These are phyloP conservation scores for Eristalinus sepulchralis DNA, from an alignment of 2,888 invertebrate genomes.

Conservation along the genomic window DNA sequence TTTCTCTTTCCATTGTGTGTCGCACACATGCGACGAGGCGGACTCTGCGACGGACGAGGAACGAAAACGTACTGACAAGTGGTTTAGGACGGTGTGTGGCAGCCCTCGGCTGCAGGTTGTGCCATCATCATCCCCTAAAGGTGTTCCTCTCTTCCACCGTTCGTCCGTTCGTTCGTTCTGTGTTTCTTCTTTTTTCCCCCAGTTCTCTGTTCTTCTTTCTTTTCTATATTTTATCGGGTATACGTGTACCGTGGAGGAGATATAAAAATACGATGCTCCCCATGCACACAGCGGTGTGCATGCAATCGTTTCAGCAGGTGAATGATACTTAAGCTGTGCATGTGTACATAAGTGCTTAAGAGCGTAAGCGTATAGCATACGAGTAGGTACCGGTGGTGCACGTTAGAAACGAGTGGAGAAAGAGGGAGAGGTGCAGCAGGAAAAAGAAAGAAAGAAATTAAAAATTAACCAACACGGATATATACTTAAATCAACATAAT, in stretches of 20 bases:
- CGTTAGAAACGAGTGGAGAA: not conserved
- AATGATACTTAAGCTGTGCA: not conserved
- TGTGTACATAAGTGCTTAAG: not conserved
- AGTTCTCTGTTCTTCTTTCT: not conserved
- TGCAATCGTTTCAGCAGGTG: constrained; percentile 34
- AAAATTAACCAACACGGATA: not conserved
- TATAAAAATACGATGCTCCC: not conserved
- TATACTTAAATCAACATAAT: not conserved
- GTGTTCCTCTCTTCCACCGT: constrained; percentile 50
- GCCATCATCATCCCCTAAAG: constrained; percentile 68
- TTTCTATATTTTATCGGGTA: not conserved
- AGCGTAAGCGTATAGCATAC: not conserved
- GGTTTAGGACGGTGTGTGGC: constrained; percentile 58
- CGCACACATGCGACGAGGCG: constrained; percentile 6
- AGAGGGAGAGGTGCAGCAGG: not conserved
- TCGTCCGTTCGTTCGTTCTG: constrained; percentile 16
- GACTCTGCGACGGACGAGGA: constrained; percentile 55
- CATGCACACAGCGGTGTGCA: not conserved
- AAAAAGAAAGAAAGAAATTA: not conserved
- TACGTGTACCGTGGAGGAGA: not conserved
- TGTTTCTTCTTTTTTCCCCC: no score
- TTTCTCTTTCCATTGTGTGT: constrained; percentile 44
- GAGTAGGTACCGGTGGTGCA: not conserved
- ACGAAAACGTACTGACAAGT: constrained; percentile 69
- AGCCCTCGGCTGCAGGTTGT: constrained; percentile 47